phyloP scores from a whole-genome alignment of 2,888 invertebrate genomes.

The Cremastinae sp. region DNA sequence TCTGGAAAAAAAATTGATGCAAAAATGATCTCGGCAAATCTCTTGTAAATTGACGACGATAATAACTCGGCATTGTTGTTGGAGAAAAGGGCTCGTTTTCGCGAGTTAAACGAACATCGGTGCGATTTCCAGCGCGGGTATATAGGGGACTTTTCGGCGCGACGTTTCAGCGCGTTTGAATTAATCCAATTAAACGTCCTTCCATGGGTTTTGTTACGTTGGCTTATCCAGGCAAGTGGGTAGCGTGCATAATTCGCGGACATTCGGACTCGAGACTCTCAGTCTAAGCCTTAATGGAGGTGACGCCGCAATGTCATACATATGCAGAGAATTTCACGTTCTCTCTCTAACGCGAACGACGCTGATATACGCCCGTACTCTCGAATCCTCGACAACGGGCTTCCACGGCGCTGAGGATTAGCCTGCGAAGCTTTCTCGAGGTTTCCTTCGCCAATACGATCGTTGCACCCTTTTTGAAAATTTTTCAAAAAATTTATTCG shows the following conservation, averaged over 20 bases:
- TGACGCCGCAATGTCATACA: constrained; percentile 71
- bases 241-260: constrained; percentile 62
- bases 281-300: constrained; percentile 72
- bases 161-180: constrained; percentile 67
- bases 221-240: constrained; percentile 34
- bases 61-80: constrained; percentile 19
- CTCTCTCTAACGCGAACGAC: constrained; percentile 27
- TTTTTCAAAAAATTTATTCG: too few species aligned
- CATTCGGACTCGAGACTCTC: constrained; percentile 69
- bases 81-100: constrained; percentile 26
- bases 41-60: constrained; percentile 22
- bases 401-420: too few species aligned
- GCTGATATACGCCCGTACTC: constrained; percentile 45
- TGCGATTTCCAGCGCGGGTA: not conserved
- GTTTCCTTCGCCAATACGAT: too few species aligned
- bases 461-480: too few species aligned
- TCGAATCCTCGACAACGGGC: not conserved
- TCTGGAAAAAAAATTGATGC: not conserved
- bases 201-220: constrained; percentile 17
- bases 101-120: constrained; percentile 19
- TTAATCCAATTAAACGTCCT: constrained; percentile 77
- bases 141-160: not conserved
- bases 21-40: constrained; percentile 1
- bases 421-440: too few species aligned
- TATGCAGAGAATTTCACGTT: constrained; percentile 69